Evolutionary conservation across 37 sponge, comb jelly and placozoan genomes (phyloP).

Genomic region (Haliclona indistincta): DNA sequence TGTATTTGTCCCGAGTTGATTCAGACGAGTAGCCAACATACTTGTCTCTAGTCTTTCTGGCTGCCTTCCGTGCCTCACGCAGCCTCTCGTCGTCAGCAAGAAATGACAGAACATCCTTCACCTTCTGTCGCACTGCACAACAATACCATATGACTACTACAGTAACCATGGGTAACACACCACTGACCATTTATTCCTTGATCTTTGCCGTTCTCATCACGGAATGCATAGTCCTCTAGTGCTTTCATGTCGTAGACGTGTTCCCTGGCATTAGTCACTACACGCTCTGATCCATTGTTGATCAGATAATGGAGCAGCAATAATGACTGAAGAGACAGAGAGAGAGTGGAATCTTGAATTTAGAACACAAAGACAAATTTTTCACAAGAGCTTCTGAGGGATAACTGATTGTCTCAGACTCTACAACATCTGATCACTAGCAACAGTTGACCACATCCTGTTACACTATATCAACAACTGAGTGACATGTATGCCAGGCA

Average conservation of each 20-base stretch:
- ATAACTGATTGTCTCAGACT: too few relatives aligned
- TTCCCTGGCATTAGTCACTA: conserved; percentile 95
- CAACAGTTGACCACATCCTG: too few relatives aligned
- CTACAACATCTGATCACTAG: too few relatives aligned
- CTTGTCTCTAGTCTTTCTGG: conserved; percentile 91
- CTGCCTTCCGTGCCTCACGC: conserved; percentile 88
- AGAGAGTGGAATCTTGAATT: too few relatives aligned
- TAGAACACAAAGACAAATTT: too few relatives aligned
- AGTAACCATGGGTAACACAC: neutral
- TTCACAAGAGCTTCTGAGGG: too few relatives aligned
- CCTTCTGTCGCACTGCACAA: conserved; percentile 91
- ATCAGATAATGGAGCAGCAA: conserved; percentile 90
- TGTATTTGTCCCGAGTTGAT: conserved; percentile 58
- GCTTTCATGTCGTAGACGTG: conserved; percentile 96
- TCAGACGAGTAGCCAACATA: conserved; percentile 92
- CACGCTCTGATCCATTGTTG: conserved; percentile 94
- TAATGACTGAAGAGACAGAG: conserved; percentile 51
- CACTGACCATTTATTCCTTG: conserved; percentile 97
- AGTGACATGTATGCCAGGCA: too few relatives aligned
- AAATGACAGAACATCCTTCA: conserved; percentile 84
- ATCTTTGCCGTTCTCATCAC: conserved; percentile 96
- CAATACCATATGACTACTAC: neutral
- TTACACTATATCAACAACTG: too few relatives aligned
- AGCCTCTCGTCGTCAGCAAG: conserved; percentile 90
- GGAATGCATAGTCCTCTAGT: conserved; percentile 82